Evolutionary conservation across 2,888 invertebrate species (phyloP).

Genomic region (Chydorus sphaericus): DNA sequence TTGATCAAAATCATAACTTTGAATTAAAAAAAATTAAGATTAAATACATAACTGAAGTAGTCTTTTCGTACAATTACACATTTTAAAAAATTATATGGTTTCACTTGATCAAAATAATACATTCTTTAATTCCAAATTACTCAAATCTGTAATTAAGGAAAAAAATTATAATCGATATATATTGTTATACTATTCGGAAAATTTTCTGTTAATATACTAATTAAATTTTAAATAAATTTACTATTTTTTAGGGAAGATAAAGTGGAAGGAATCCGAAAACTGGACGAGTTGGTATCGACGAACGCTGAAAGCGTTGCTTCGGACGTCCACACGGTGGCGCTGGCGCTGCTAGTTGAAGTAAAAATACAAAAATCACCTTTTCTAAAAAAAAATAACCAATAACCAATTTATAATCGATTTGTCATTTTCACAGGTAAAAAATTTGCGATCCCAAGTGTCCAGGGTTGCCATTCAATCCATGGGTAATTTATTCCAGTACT

Average conservation of each 20-base stretch:
- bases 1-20: background rate
- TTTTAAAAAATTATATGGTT: too few relatives aligned
- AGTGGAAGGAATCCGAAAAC: slow-evolving; percentile 51
- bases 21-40: background rate
- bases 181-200: too few relatives aligned
- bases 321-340: slow-evolving; percentile 49
- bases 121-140: too few relatives aligned
- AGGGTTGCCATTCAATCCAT: slow-evolving; percentile 71
- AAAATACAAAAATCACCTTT: background rate
- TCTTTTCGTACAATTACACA: too few relatives aligned
- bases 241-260: slow-evolving; percentile 46
- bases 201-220: background rate
- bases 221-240: background rate
- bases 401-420: background rate
- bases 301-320: slow-evolving; percentile 44
- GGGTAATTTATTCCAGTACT: slow-evolving; percentile 53
- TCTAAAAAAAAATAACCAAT: too few relatives aligned
- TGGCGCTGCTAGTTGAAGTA: slow-evolving; percentile 42
- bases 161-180: too few relatives aligned
- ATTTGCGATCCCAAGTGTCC: slow-evolving; percentile 83
- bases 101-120: too few relatives aligned
- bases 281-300: slow-evolving; percentile 51
- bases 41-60: too few relatives aligned
- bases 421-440: slow-evolving; percentile 48
- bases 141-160: too few relatives aligned